Base-by-base conservation (phyloP, 2,888 invertebrate genomes). In the Melinaea marsaeus region DNA sequence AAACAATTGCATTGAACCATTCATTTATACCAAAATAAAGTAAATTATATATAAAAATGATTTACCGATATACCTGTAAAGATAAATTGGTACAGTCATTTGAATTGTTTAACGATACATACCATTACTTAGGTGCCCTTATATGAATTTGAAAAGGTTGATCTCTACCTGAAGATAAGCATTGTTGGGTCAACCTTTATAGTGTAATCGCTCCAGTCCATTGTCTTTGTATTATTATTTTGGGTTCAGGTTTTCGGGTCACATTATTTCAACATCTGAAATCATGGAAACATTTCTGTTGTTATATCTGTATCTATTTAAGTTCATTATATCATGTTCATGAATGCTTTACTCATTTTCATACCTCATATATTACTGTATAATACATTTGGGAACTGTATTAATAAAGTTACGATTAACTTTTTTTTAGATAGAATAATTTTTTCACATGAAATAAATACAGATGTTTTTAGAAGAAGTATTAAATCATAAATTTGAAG, bases 151-250 rank as follows among this genome's bases (percentile, higher is more conserved):
- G 63, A 56, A 62, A 59, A 42, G 47, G 59, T 57, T 48, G 48
- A 54, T 46, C n/a, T 7, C 51, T 63, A 62, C 58, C 62, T 62
- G 62, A n/a, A 22, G 58, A 34, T 58, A 35, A 13, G 37, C 55
- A 45, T 62, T 51, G 54, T 42, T 56, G 9, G 59, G 63, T 56
- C 63, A 56, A 63, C 63, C 37, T 59, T 59, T 57, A 1, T 1
- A 22, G 22, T 22, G 22, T 22, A 22, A 22, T 22, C 42, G 63
- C 59, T 51, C 42, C 11, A 58, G 48, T 58, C 11, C 56, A 59
- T 63, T 59, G 59, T 63, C 59, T 33, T 63, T 45, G 33, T 45
- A 13, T 47, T 42, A 62, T 58, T 58, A 56, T 59, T 59, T 63
- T n/a, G 42, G 56, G 55, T 59, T 13, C 33, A 33, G 34, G 22